Conservation (phyloP, 2,113 vertebrate genomes). For the Malurus cyaneus region DNA sequence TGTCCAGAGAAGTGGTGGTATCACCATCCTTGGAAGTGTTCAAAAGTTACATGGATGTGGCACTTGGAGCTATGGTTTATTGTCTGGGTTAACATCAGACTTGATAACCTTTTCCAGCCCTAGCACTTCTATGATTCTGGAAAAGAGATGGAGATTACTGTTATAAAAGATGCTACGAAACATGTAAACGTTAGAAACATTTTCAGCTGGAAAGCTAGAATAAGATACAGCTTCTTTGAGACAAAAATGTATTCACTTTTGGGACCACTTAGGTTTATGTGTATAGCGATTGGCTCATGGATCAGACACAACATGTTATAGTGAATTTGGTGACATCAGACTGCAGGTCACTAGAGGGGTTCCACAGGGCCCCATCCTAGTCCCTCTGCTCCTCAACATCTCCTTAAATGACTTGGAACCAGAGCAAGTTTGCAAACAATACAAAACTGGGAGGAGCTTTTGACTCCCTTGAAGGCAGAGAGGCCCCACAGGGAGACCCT, state of each 20-base stretch:
- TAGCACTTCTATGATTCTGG: not conserved
- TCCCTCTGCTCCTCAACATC: not conserved
- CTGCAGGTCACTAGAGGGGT: not conserved
- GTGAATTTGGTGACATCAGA: not conserved
- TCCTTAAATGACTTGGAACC: not conserved
- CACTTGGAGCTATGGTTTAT: not conserved
- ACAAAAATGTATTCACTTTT: not conserved
- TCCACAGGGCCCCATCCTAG: accelerated
- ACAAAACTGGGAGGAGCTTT: accelerated
- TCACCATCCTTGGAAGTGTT: not conserved
- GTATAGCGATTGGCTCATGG: too few relatives aligned
- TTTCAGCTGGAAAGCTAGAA: not conserved
- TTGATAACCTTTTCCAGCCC: not conserved
- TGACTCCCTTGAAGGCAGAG: accelerated
- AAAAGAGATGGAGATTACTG: accelerated
- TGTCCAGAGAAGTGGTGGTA: not conserved
- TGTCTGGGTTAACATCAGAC: not conserved
- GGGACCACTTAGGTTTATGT: not conserved
- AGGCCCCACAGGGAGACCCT: not conserved
- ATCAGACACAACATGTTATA: accelerated
- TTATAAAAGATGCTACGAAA: not conserved
- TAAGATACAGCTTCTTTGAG: not conserved
- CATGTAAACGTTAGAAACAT: not conserved
- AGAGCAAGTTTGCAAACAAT: not conserved
- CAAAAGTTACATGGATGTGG: not conserved